Conservation (phyloP, 2,797 vertebrate genomes). For the Tragopan temminckii region DNA sequence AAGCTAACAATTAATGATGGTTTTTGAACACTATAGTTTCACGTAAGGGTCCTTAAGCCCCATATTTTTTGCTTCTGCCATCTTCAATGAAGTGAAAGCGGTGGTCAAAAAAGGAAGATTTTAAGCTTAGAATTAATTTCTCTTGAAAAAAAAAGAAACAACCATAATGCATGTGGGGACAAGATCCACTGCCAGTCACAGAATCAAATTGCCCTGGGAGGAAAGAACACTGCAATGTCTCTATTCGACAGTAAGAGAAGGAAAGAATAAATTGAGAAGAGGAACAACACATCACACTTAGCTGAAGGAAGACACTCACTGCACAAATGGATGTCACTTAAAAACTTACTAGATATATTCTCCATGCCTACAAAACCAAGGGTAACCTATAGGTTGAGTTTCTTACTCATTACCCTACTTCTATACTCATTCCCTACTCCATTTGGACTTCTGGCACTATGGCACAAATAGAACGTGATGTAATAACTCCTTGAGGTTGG, state of each 20-base stretch:
- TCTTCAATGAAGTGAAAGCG: background rate
- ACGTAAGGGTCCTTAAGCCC: background rate
- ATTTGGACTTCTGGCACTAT: background rate
- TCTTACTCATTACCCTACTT: background rate
- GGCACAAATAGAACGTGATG: background rate
- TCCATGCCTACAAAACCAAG: background rate
- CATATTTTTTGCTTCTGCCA: background rate
- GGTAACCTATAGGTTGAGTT: accelerated
- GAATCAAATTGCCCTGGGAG: background rate
- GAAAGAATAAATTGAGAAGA: background rate
- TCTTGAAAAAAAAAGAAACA: background rate
- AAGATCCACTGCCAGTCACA: background rate
- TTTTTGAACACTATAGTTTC: background rate
- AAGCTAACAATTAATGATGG: background rate
- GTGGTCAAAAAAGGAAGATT: background rate
- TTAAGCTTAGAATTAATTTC: background rate
- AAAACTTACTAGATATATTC: background rate
- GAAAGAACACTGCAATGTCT: background rate
- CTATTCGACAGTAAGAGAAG: background rate
- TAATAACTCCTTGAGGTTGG: no score
- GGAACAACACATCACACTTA: background rate
- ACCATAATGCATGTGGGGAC: background rate
- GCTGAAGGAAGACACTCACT: accelerated
- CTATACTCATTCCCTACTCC: background rate
- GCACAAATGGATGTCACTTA: background rate